phyloP scores from a whole-genome alignment of 1,140 invertebrate genomes.

The Mercenaria mercenaria region DNA sequence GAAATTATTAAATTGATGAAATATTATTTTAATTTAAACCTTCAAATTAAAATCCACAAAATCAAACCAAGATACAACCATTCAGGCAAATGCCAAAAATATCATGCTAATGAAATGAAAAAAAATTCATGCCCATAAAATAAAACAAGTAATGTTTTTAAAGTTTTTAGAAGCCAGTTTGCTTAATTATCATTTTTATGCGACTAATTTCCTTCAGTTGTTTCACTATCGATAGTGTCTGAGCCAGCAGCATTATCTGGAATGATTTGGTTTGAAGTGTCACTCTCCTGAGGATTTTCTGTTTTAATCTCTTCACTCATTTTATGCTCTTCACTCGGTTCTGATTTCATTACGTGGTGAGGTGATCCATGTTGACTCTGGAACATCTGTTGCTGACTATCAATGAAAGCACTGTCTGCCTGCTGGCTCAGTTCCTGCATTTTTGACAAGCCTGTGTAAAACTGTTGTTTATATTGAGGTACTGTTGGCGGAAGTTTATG shows the following conservation, averaged over 20 bases:
- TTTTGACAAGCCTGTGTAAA: conserved; percentile 40
- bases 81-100: too few relatives aligned
- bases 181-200: too few relatives aligned
- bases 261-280: neutral
- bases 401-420: neutral
- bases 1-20: too few relatives aligned
- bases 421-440: conserved; percentile 23
- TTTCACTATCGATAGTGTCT: neutral
- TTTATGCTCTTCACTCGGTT: neutral
- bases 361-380: neutral
- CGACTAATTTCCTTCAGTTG: neutral
- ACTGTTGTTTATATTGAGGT: conserved; percentile 56
- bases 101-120: too few relatives aligned
- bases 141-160: too few relatives aligned
- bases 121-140: too few relatives aligned
- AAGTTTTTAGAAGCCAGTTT: too few relatives aligned
- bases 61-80: too few relatives aligned
- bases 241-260: neutral
- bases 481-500: conserved; percentile 40
- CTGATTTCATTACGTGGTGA: neutral
- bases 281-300: neutral
- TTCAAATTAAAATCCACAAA: too few relatives aligned
- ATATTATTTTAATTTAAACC: too few relatives aligned
- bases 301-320: neutral
- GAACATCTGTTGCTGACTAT: neutral